These are phyloP conservation scores for Pungitius pungitius DNA, from an alignment of 2,113 vertebrate genomes.

Conservation along the genomic window DNA sequence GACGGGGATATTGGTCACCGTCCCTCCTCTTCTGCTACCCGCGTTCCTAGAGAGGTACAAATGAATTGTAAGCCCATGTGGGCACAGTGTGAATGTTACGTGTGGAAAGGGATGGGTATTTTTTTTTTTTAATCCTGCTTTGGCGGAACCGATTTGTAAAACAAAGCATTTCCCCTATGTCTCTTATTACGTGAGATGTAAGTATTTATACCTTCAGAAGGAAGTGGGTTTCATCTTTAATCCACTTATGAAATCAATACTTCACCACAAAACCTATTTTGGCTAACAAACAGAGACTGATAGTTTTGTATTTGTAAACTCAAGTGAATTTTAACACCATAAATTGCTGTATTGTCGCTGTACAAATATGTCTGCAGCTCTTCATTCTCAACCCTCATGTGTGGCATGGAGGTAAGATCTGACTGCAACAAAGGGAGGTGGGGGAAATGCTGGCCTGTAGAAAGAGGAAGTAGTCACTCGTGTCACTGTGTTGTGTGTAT, in stretches of 20 bases:
- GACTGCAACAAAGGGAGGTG: conserved; percentile 53
- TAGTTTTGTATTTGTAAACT: too few relatives aligned
- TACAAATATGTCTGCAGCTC: neutral
- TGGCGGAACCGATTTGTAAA: conserved; percentile 45
- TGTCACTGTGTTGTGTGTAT: conserved; percentile 1
- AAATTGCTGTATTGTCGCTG: neutral
- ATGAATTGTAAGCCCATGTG: conserved; percentile 6
- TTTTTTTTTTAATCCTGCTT: neutral
- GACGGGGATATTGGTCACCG: conserved; percentile 16
- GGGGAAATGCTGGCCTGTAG: conserved; percentile 14
- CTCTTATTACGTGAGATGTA: neutral
- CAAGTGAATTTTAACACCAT: neutral
- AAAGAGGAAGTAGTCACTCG: conserved; percentile 70
- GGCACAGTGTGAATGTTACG: neutral
- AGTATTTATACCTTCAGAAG: neutral
- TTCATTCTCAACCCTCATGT: conserved; percentile 32
- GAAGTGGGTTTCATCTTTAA: conserved; percentile 6
- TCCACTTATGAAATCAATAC: neutral
- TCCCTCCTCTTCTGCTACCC: conserved; percentile 34
- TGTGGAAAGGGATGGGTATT: neutral
- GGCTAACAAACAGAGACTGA: neutral
- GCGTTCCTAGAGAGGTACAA: conserved; percentile 63
- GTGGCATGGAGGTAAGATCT: conserved; percentile 36
- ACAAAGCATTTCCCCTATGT: neutral
- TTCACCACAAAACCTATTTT: neutral